A percentile compares a stretch with the other conserved stretches of the same genome.
Evolutionary conservation across 92 coral and sea anemone species (phyloP).

Genomic region (Hydrozoanthus gracilis): DNA sequence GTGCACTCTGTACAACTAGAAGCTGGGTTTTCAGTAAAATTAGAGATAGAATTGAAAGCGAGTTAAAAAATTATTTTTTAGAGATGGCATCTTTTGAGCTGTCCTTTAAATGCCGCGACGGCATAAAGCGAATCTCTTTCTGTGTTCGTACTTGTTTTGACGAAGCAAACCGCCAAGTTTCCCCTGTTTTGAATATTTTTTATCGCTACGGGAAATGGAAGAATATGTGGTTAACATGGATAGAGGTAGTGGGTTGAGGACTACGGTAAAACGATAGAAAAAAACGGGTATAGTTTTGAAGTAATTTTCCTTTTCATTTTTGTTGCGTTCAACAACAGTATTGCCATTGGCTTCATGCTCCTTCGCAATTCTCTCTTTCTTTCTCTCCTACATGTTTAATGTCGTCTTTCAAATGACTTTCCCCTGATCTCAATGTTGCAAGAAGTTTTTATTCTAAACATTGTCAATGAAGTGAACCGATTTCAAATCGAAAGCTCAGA

Average conservation of each 20-base stretch:
- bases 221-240: slow-evolving; percentile 24
- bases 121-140: slow-evolving; percentile 19
- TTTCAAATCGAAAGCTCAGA: slow-evolving; percentile 3
- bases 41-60: neutral
- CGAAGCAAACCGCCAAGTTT: slow-evolving; percentile 40
- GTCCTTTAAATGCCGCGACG: slow-evolving; percentile 35
- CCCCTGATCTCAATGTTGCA: slow-evolving; percentile 18
- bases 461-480: neutral
- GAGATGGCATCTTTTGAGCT: neutral
- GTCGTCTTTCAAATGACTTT: slow-evolving; percentile 36
- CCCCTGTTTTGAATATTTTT: slow-evolving; percentile 50
- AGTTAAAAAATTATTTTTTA: neutral
- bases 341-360: neutral
- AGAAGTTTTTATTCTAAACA: neutral
- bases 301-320: slow-evolving; percentile 1
- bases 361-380: slow-evolving; percentile 3
- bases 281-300: neutral
- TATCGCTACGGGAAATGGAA: slow-evolving; percentile 47
- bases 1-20: neutral
- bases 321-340: neutral
- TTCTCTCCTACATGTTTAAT: slow-evolving; percentile 21
- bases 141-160: slow-evolving; percentile 34
- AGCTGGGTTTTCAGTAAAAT: neutral
- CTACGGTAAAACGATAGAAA: neutral
- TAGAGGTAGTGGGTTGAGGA: neutral